phyloP scores from a whole-genome alignment of 1,140 invertebrate genomes.

The Dreissena rostriformis region DNA sequence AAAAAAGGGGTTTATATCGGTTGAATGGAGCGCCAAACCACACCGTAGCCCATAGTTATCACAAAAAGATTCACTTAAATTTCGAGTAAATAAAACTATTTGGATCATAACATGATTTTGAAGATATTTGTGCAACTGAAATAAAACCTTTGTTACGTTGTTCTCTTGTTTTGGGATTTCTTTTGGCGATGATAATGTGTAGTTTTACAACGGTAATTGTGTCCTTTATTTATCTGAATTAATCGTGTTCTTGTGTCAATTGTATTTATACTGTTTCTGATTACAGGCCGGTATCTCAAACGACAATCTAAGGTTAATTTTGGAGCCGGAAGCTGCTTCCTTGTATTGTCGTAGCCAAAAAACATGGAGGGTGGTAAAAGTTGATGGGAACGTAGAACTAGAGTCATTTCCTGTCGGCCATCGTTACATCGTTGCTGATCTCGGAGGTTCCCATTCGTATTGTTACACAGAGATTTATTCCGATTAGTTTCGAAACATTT shows the following conservation, averaged over 20 bases:
- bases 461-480: too few species aligned
- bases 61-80: neutral
- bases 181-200: neutral
- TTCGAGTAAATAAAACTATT: too few species aligned
- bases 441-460: conserved; percentile 1
- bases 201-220: neutral
- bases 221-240: neutral
- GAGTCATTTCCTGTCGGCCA: conserved; percentile 20
- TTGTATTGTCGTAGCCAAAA: neutral
- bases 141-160: too few species aligned
- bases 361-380: neutral
- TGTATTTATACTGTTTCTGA: neutral
- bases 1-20: neutral
- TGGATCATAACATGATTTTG: too few species aligned
- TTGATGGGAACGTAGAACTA: conserved; percentile 16
- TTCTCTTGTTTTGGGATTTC: neutral
- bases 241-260: neutral
- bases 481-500: too few species aligned
- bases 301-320: neutral
- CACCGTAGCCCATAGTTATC: too few species aligned
- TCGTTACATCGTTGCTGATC: conserved; percentile 13
- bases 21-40: neutral
- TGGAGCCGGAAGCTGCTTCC: conserved; percentile 21
- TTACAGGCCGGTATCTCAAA: conserved; percentile 8
- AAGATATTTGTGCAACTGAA: too few species aligned